phyloP scores from a whole-genome alignment of 2,888 invertebrate genomes.

The Stegophylla sp. region DNA sequence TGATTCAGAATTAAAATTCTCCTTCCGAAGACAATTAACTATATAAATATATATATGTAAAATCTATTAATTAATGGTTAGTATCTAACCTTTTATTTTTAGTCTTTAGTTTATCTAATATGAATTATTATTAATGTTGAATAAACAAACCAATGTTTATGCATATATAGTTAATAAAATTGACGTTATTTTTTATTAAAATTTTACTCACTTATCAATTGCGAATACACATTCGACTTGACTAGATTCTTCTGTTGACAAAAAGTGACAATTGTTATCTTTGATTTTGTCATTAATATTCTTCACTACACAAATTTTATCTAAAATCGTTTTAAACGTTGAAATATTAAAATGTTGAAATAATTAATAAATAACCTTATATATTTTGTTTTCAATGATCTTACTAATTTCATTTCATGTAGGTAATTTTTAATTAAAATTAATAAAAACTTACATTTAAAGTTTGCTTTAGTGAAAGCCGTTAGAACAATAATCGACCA shows the following conservation, averaged over 20 bases:
- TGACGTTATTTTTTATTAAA: not conserved
- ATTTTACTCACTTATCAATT: constrained; percentile 71
- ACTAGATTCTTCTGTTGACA: constrained; percentile 68
- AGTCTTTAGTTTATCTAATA: too few relatives aligned
- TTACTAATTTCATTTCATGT: not conserved
- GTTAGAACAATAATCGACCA: constrained; percentile 8
- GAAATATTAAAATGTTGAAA: not conserved
- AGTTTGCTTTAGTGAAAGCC: not conserved
- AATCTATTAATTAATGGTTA: too few relatives aligned
- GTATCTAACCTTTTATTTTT: too few relatives aligned
- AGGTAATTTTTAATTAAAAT: not conserved
- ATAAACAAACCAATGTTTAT: too few relatives aligned
- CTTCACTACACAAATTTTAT: constrained; percentile 59
- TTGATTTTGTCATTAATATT: constrained; percentile 24
- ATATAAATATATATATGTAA: too few relatives aligned
- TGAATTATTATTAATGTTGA: too few relatives aligned
- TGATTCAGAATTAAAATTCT: too few relatives aligned
- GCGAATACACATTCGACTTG: constrained; percentile 76
- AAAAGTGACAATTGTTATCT: constrained; percentile 69
- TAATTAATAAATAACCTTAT: not conserved
- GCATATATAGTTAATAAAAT: too few relatives aligned
- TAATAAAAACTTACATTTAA: constrained; percentile 36
- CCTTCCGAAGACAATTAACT: too few relatives aligned
- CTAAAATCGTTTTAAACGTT: constrained; percentile 44
- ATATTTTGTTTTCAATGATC: not conserved